phyloP scores from a whole-genome alignment of 2,797 vertebrate species.

The Clarias fuscus region DNA sequence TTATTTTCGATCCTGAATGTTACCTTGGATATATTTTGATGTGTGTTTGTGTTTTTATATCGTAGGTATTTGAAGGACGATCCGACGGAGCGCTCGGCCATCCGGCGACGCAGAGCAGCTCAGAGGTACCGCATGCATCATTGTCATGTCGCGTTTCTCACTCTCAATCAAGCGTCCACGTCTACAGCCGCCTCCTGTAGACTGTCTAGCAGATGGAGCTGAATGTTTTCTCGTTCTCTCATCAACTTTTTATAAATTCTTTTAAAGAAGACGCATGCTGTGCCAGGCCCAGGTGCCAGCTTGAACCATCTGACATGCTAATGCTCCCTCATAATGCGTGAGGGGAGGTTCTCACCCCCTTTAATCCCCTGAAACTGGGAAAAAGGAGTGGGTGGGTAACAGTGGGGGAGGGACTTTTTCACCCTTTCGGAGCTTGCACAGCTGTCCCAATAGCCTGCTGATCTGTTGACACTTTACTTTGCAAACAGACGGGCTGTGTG shows the following conservation, averaged over 20 bases:
- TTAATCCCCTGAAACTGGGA: conserved; percentile 21
- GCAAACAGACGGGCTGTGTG: conserved; percentile 43
- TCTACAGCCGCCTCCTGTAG: neutral
- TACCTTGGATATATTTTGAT: conserved; percentile 18
- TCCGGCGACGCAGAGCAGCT: conserved; percentile 59
- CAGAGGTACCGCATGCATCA: conserved; percentile 69
- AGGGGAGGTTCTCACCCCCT: conserved; percentile 18
- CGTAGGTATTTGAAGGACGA: conserved; percentile 76
- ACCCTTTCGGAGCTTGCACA: conserved; percentile 48
- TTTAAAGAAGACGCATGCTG: conserved; percentile 25
- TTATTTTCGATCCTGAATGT: conserved; percentile 51
- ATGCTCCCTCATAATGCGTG: conserved; percentile 23
- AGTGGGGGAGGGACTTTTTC: neutral
- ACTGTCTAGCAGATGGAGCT: conserved; percentile 31
- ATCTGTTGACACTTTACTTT: conserved; percentile 59
- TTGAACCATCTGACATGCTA: conserved; percentile 34
- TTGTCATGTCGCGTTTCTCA: neutral
- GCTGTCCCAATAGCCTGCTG: conserved; percentile 61
- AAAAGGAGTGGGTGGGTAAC: neutral
- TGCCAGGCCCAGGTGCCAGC: conserved; percentile 38
- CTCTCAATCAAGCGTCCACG: neutral
- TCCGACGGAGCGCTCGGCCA: conserved; percentile 64
- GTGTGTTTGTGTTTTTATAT: conserved; percentile 34
- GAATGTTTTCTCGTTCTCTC: neutral
- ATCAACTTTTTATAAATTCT: conserved; percentile 15